Percentiles rank a stretch among this genome's conserved stretches.
These are phyloP conservation scores for Escarpia spicata DNA, from an alignment of 2,888 invertebrate genomes.

Conservation along the genomic window DNA sequence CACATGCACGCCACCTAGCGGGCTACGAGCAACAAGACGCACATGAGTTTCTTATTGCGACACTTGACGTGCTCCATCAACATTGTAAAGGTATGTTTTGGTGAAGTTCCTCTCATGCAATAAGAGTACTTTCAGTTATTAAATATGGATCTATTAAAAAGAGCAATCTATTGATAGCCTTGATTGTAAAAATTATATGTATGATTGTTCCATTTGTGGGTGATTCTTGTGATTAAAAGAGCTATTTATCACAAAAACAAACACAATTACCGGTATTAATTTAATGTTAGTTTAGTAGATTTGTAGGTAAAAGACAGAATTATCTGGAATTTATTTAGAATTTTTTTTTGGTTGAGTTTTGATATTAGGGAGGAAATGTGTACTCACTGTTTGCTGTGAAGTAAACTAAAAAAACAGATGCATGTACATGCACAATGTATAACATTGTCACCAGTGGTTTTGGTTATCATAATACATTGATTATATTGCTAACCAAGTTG, in stretches of 20 bases:
- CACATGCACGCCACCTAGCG: slow-evolving; percentile 92
- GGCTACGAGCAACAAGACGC: slow-evolving; percentile 98
- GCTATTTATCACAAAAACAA: neutral
- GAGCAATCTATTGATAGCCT: too few species aligned
- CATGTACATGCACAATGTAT: too few species aligned
- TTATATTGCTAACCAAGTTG: too few species aligned
- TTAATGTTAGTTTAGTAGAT: neutral
- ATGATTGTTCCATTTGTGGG: neutral
- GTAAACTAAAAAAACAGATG: too few species aligned
- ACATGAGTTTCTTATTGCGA: slow-evolving; percentile 97
- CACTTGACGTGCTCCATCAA: slow-evolving; percentile 89
- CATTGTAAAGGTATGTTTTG: slow-evolving; percentile 72
- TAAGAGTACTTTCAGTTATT: neutral
- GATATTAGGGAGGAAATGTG: too few species aligned
- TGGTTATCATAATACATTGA: too few species aligned
- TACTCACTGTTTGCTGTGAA: too few species aligned
- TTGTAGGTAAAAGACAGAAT: too few species aligned
- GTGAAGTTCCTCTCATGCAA: neutral
- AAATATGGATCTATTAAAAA: neutral
- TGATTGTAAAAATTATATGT: neutral
- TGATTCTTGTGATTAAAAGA: neutral
- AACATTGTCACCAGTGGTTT: too few species aligned
- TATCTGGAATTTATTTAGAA: too few species aligned
- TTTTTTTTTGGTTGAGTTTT: too few species aligned
- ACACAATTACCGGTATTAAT: neutral